Conservation (phyloP, 2,888 invertebrate species). For the Rhagonycha fulva region DNA sequence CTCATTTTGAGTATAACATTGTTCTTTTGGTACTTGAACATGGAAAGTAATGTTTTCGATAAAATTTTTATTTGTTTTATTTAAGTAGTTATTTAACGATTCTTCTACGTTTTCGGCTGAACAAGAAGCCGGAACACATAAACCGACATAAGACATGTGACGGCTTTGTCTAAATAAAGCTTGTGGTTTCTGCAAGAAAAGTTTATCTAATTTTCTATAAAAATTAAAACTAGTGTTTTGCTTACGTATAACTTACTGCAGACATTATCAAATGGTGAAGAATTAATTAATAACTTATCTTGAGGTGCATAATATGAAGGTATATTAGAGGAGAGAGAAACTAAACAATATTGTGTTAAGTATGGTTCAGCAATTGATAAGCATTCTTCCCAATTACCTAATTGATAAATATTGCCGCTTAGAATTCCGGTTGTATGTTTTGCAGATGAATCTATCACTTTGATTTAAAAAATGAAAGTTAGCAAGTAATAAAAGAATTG, state of each 20-base stretch:
- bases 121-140: background rate
- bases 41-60: background rate
- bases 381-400: background rate
- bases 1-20: background rate
- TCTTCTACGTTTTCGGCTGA: background rate
- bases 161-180: too few relatives aligned
- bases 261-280: background rate
- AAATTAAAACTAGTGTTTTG: too few relatives aligned
- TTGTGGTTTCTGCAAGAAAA: too few relatives aligned
- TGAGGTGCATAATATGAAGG: too few relatives aligned
- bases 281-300: too few relatives aligned
- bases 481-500: too few relatives aligned
- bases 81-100: background rate
- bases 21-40: background rate
- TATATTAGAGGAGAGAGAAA: background rate
- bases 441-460: background rate
- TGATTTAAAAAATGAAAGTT: too few relatives aligned
- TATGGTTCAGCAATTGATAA: background rate
- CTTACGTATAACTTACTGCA: background rate
- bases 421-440: background rate
- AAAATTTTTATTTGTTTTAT: background rate
- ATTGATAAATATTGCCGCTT: background rate
- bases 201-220: too few relatives aligned
- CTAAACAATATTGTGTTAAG: background rate
- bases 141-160: background rate